Evolutionary conservation across 2,113 vertebrate genomes (phyloP), one percentile per base, ranked within the genome.

Genomic region (Vicugna pacos): DNA sequence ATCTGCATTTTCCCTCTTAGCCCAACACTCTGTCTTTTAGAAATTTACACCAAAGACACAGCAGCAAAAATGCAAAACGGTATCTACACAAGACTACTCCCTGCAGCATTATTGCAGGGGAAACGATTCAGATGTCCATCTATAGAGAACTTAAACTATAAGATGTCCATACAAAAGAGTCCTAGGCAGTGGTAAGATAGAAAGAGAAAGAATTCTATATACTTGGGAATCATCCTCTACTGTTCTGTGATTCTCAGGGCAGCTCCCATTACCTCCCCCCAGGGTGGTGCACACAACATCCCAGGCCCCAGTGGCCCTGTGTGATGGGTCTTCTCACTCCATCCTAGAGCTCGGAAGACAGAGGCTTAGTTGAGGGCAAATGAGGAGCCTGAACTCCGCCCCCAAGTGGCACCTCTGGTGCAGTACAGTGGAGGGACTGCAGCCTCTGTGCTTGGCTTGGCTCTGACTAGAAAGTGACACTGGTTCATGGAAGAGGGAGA

Each of bases 341-440:
- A 2, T 86, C 42, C 52, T 16, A 50, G 16, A 50, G 50, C 35
- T 28, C 54, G 17, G 73, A 62, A 64, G 64, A 69, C 8, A 7
- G 84, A 79, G 46, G 20, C 5, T 79, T 5, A 9, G 28, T 5
- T 2, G 32, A 64, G 22, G 46, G 26, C 64, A 11, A 56, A 28
- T 12, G 13, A 35, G n/a, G 16, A 54, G 28, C 11, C 75, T 62
- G 64, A 60, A 20, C 22, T 19, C 3, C 0, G 13, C 32, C 26
- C 62, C 54, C 16, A 52, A 70, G 52, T n/a, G 80, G 70, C 19
- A 26, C 58, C 42, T 60, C 16, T 15, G 3, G 48, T 4, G 2
- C 14, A 16, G 38, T 5, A 2, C 24, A 14, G 26, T 16, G 28
- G 30, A 24, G 3, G 13, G 67, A 58, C 12, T 0, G 4, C 1